Evolutionary conservation across 2,113 vertebrate genomes (phyloP).

Genomic region (Probosciger aterrimus): DNA sequence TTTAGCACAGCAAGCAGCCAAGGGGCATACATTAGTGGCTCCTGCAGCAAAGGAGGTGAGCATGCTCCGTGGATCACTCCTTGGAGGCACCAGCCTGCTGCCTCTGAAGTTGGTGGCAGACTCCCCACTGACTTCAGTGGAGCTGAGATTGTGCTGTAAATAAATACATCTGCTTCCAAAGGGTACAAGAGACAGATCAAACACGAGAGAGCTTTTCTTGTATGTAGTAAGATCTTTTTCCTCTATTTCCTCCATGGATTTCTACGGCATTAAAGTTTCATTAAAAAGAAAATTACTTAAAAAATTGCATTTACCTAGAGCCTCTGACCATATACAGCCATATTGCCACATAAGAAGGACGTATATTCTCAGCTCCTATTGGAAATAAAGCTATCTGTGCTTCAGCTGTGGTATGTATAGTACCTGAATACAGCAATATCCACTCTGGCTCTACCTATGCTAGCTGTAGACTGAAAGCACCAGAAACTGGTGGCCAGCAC

Average conservation of each 20-base stretch:
- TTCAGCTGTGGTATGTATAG: background rate
- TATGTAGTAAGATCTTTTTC: background rate
- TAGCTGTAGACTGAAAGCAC: background rate
- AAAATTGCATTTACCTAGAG: background rate
- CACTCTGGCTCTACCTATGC: background rate
- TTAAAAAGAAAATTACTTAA: background rate
- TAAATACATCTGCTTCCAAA: conserved; percentile 25
- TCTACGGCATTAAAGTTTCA: background rate
- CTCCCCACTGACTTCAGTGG: conserved; percentile 2
- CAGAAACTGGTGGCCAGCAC: background rate
- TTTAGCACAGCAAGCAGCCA: conserved; percentile 26
- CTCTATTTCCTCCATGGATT: background rate
- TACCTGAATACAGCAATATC: background rate
- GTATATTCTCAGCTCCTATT: background rate
- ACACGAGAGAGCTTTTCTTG: background rate
- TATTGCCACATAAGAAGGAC: background rate
- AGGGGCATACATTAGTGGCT: background rate
- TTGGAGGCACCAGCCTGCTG: background rate
- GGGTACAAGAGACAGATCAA: conserved; percentile 11
- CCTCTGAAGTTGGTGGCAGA: background rate
- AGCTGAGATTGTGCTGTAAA: conserved; percentile 5
- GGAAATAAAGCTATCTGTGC: background rate
- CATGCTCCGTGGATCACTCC: background rate
- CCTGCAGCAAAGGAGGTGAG: background rate
- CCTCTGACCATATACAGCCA: background rate